phyloP scores from a whole-genome alignment of 2,888 invertebrate genomes.

The Polydrusus tereticollis region DNA sequence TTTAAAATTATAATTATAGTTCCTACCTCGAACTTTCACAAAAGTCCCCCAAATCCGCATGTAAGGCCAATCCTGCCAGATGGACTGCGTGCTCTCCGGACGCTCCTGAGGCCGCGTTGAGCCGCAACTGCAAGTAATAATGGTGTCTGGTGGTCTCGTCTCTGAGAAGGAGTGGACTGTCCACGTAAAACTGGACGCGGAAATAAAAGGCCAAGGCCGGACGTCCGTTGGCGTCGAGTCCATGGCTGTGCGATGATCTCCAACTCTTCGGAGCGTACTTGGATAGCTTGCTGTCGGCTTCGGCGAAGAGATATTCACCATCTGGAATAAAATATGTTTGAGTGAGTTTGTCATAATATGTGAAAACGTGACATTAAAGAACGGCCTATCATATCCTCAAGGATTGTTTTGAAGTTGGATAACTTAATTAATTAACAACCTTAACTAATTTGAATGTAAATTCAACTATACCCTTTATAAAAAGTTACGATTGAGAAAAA shows the following conservation, averaged over 20 bases:
- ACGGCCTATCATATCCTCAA: too few species aligned
- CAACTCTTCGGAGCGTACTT: constrained; percentile 97
- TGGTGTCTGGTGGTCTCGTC: constrained; percentile 93
- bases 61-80: constrained; percentile 85
- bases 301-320: constrained; percentile 96
- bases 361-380: too few species aligned
- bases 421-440: too few species aligned
- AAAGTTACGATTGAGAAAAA: too few species aligned
- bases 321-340: constrained; percentile 86
- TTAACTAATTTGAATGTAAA: too few species aligned
- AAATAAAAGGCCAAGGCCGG: constrained; percentile 91
- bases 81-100: constrained; percentile 79
- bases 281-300: constrained; percentile 94
- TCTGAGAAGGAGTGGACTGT: constrained; percentile 89
- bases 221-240: constrained; percentile 90
- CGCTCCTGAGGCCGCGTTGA: constrained; percentile 83
- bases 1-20: too few species aligned
- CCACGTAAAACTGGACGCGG: constrained; percentile 91
- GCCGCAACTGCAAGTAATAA: constrained; percentile 94
- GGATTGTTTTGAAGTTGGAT: too few species aligned
- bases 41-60: constrained; percentile 92
- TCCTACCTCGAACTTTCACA: constrained; percentile 68
- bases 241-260: constrained; percentile 94
- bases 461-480: too few species aligned
- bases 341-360: too few species aligned